Percentiles rank a stretch among this genome's conserved stretches.
These are phyloP conservation scores for Drosophila sp. DNA, from an alignment of 1,140 invertebrate genomes.

Conservation along the genomic window DNA sequence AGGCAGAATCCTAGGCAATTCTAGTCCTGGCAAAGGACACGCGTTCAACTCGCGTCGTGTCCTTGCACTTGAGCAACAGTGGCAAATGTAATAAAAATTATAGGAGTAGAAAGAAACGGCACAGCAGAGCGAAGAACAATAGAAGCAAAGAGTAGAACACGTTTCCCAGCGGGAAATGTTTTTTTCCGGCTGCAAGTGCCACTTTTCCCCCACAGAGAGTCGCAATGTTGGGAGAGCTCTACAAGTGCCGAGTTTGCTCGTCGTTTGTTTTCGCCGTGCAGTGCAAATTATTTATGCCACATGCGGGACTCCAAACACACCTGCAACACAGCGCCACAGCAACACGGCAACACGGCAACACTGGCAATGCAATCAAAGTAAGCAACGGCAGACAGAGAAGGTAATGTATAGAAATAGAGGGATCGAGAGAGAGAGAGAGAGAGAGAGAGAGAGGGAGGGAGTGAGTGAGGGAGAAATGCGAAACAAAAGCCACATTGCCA, in stretches of 20 bases:
- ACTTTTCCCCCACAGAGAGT: neutral
- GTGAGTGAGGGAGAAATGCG: neutral
- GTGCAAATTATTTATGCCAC: conserved; percentile 81
- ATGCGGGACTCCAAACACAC: conserved; percentile 44
- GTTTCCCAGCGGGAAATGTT: conserved; percentile 33
- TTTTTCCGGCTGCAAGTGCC: conserved; percentile 1
- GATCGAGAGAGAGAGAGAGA: neutral
- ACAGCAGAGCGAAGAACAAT: conserved; percentile 28
- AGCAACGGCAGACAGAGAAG: conserved; percentile 22
- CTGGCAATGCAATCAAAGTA: conserved; percentile 72
- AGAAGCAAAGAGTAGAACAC: conserved; percentile 16
- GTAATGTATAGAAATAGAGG: neutral
- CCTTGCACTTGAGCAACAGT: conserved; percentile 74
- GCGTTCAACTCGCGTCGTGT: conserved; percentile 36
- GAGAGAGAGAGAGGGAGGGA: conserved; percentile 14
- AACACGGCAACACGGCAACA: too few species aligned
- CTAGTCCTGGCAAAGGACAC: conserved; percentile 2
- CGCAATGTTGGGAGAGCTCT: conserved; percentile 23
- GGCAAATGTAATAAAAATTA: conserved; percentile 62
- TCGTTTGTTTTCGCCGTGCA: conserved; percentile 69
- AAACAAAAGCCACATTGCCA: conserved; percentile 75
- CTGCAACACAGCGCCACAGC: conserved; percentile 23
- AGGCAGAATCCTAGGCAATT: neutral
- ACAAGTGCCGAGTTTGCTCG: conserved; percentile 67
- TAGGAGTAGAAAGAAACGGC: neutral